Percentiles rank a stretch among this genome's conserved stretches.
Evolutionary conservation across 2,797 vertebrate genomes (phyloP).

Genomic region (Myotis vivesi): DNA sequence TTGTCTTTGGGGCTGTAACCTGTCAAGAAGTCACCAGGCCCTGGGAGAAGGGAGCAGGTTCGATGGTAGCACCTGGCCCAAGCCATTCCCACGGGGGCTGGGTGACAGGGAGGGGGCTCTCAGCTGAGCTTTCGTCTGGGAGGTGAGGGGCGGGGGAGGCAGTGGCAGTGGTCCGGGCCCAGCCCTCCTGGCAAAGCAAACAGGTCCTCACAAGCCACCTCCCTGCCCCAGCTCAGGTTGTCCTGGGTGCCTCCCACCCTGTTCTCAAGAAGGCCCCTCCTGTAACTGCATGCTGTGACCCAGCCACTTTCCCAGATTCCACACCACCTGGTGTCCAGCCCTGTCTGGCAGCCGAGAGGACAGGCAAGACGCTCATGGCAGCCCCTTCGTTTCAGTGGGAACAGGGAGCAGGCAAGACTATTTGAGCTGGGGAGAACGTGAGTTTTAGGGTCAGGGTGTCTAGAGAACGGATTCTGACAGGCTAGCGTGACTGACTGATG

Average conservation of each 20-base stretch:
- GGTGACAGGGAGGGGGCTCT: slow-evolving; percentile 62
- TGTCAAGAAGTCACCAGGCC: slow-evolving; percentile 74
- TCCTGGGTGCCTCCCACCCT: slow-evolving; percentile 11
- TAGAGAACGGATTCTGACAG: neutral
- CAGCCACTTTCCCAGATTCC: slow-evolving; percentile 17
- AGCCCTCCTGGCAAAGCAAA: slow-evolving; percentile 64
- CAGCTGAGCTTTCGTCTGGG: neutral
- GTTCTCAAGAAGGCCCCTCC: slow-evolving; percentile 59
- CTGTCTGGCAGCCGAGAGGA: neutral
- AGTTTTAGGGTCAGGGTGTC: neutral
- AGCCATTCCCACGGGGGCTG: slow-evolving; percentile 69
- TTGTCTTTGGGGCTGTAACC: slow-evolving; percentile 87
- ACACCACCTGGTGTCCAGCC: neutral
- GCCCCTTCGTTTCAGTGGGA: neutral
- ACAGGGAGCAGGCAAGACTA: neutral
- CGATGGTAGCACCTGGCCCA: slow-evolving; percentile 39
- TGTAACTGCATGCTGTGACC: slow-evolving; percentile 13
- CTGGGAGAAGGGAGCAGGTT: slow-evolving; percentile 69
- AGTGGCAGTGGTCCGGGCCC: slow-evolving; percentile 10
- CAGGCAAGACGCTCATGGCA: neutral
- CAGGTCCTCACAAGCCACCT: neutral
- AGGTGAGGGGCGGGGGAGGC: neutral
- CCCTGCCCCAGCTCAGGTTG: slow-evolving; percentile 46
- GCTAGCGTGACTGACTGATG: neutral
- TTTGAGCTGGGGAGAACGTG: neutral